Percentiles rank a stretch among this genome's conserved stretches.
phyloP scores from a whole-genome alignment of 2,113 vertebrate species.

The Narcine bancroftii region DNA sequence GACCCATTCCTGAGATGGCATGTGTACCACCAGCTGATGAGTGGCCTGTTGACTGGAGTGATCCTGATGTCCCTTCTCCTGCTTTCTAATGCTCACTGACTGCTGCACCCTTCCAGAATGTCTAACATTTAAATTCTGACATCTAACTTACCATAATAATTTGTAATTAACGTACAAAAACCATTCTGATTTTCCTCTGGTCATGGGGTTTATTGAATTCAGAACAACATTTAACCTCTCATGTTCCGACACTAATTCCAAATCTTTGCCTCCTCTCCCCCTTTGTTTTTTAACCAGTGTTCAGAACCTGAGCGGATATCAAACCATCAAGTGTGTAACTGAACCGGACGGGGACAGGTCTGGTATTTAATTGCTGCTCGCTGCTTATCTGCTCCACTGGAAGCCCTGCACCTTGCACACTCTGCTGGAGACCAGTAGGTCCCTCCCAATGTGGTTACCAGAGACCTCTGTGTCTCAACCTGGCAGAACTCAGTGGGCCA shows the following conservation, averaged over 20 bases:
- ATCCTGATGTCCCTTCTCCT: neutral
- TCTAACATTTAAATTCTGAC: neutral
- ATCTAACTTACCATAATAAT: neutral
- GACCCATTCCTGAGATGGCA: too few species aligned
- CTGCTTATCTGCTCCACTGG: neutral
- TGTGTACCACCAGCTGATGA: too few species aligned
- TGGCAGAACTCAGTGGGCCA: neutral
- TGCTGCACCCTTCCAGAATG: neutral
- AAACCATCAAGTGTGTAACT: conserved; percentile 49
- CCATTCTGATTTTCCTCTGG: neutral
- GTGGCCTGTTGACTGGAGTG: neutral
- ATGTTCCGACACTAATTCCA: neutral
- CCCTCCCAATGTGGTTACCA: too few species aligned
- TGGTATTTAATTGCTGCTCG: conserved; percentile 41
- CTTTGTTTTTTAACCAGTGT: conserved; percentile 58
- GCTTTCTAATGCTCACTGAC: neutral
- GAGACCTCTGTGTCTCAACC: neutral
- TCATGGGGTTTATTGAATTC: neutral
- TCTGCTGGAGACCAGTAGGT: neutral
- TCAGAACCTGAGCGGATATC: conserved; percentile 67
- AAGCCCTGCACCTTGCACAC: neutral
- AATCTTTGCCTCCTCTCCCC: conserved; percentile 25
- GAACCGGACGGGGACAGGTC: conserved; percentile 58
- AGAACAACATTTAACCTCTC: neutral
- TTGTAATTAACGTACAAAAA: neutral